phyloP scores from a whole-genome alignment of 64 coral and sea anemone genomes.

The Acropora yongei region DNA sequence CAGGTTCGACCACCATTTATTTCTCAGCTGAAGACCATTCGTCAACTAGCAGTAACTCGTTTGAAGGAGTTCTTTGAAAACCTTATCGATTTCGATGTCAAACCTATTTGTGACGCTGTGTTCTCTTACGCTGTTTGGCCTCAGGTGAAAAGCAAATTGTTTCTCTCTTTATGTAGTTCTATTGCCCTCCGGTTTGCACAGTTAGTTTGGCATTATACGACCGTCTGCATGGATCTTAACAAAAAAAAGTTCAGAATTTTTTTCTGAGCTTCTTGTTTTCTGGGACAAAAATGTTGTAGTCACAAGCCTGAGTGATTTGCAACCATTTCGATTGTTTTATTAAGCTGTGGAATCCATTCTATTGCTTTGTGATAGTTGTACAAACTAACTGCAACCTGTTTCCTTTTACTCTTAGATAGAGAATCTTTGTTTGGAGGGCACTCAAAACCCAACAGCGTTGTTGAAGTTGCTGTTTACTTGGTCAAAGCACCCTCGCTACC shows the following conservation, averaged over 20 bases:
- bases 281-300: too few relatives aligned
- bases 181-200: too few relatives aligned
- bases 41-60: conserved; percentile 83
- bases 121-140: conserved; percentile 85
- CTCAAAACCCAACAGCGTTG: conserved; percentile 87
- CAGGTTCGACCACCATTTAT: conserved; percentile 74
- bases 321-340: too few relatives aligned
- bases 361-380: not conserved
- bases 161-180: too few relatives aligned
- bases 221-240: too few relatives aligned
- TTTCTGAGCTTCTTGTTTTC: too few relatives aligned
- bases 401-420: conserved; percentile 65
- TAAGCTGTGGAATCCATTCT: too few relatives aligned
- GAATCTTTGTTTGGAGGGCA: conserved; percentile 69
- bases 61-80: conserved; percentile 86
- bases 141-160: conserved; percentile 55
- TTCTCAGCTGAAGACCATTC: conserved; percentile 77
- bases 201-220: too few relatives aligned
- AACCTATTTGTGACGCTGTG: conserved; percentile 53
- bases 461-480: conserved; percentile 78
- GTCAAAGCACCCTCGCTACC: conserved; percentile 73
- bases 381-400: not conserved
- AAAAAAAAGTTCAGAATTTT: too few relatives aligned
- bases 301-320: too few relatives aligned
- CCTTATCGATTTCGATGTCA: conserved; percentile 67